Evolutionary conservation across 2,113 vertebrate genomes (phyloP).

Genomic region (Ia io): DNA sequence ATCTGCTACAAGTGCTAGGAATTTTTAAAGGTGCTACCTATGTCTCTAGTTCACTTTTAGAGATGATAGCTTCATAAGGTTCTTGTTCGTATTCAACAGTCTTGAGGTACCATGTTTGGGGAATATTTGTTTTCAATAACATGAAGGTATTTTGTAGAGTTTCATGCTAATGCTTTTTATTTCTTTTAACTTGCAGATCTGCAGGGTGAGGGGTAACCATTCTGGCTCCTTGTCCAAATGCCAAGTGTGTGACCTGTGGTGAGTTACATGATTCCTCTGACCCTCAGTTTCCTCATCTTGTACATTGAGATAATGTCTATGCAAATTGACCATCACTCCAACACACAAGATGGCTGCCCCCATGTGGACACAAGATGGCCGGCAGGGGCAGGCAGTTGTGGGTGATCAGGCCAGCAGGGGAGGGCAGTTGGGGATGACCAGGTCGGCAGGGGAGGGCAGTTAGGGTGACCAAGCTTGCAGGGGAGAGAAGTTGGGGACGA

Average conservation of each 20-base stretch:
- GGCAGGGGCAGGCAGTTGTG: no score
- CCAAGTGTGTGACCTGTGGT: conserved; percentile 42
- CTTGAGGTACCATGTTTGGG: background rate
- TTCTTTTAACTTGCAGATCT: conserved; percentile 33
- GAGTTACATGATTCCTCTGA: conserved; percentile 45
- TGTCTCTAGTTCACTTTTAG: background rate
- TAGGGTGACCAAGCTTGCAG: no score
- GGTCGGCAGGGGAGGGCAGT: no score
- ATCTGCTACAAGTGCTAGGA: background rate
- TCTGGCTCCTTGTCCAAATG: conserved; percentile 29
- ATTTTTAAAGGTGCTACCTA: background rate
- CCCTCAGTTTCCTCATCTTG: background rate
- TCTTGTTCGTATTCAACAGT: background rate
- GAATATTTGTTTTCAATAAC: background rate
- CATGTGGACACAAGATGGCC: no score
- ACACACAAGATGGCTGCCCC: no score
- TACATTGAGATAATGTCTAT: background rate
- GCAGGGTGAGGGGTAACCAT: background rate
- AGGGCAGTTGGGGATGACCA: no score
- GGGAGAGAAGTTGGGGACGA: no score
- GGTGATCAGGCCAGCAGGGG: no score
- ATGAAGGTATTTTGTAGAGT: background rate
- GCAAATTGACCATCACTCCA: no score
- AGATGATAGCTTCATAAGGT: background rate
- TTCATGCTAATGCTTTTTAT: background rate